Conservation (phyloP, 2,797 vertebrate species). For the Hephaestus fuliginosus region DNA sequence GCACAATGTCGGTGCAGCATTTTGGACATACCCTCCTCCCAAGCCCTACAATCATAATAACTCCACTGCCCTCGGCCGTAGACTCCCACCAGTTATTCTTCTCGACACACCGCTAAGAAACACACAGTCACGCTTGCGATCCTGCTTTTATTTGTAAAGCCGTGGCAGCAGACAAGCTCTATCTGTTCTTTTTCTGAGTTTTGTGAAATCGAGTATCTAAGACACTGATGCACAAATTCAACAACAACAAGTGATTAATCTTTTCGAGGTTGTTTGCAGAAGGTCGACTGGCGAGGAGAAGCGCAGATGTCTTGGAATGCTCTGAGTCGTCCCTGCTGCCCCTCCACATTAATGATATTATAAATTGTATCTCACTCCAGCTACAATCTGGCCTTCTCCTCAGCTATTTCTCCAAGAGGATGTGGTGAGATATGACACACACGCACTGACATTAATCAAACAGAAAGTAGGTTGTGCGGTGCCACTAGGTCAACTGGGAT, state of each 20-base stretch:
- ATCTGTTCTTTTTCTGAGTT: slow-evolving; percentile 12
- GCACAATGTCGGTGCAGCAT: slow-evolving; percentile 35
- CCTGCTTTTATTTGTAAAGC: slow-evolving; percentile 36
- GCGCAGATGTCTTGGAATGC: slow-evolving; percentile 65
- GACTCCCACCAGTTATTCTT: slow-evolving; percentile 17
- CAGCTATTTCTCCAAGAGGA: slow-evolving; percentile 20
- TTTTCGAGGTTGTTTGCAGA: slow-evolving; percentile 40
- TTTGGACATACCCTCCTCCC: slow-evolving; percentile 27
- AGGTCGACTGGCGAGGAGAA: slow-evolving; percentile 46
- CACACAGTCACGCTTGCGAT: slow-evolving; percentile 3
- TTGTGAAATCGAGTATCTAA: neutral
- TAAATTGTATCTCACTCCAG: slow-evolving; percentile 57
- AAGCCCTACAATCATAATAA: slow-evolving; percentile 37
- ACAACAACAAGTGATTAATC: slow-evolving; percentile 43
- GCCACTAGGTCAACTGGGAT: slow-evolving; percentile 19
- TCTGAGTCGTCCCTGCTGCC: slow-evolving; percentile 49
- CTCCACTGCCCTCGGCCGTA: slow-evolving; percentile 18
- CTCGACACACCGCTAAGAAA: neutral
- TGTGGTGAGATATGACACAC: slow-evolving; percentile 8
- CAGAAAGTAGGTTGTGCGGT: slow-evolving; percentile 22
- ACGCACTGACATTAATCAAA: slow-evolving; percentile 45
- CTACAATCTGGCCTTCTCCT: slow-evolving; percentile 40
- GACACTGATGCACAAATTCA: slow-evolving; percentile 13
- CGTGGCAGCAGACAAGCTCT: neutral
- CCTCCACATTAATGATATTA: slow-evolving; percentile 62